Conservation (phyloP, 53 echinoderm and acorn worm species). For the Holothuria scabra region DNA sequence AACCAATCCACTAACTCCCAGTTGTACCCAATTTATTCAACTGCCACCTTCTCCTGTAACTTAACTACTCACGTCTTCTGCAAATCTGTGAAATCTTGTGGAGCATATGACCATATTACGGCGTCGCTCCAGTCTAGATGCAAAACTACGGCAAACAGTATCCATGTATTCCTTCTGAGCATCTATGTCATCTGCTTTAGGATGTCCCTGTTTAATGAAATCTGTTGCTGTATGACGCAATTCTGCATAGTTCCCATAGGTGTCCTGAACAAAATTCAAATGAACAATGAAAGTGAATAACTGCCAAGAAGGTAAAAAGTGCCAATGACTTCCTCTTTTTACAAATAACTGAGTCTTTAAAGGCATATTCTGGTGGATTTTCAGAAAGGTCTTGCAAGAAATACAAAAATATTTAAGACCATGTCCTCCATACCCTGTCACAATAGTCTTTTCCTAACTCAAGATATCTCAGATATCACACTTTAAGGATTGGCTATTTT, state of each 20-base stretch:
- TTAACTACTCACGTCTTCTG: constrained; percentile 71
- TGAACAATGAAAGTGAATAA: background rate
- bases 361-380: too few relatives aligned
- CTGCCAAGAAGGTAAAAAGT: background rate
- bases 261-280: constrained; percentile 66
- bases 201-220: constrained; percentile 85
- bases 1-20: too few relatives aligned
- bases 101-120: constrained; percentile 92
- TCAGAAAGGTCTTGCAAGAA: too few relatives aligned
- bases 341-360: too few relatives aligned
- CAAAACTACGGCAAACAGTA: constrained; percentile 92
- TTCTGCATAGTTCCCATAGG: constrained; percentile 95
- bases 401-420: too few relatives aligned
- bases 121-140: constrained; percentile 82
- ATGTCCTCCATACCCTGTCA: too few relatives aligned
- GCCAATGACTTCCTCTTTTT: background rate
- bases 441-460: too few relatives aligned
- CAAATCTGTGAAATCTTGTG: constrained; percentile 90
- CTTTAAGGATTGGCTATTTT: too few relatives aligned
- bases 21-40: too few relatives aligned
- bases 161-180: constrained; percentile 94
- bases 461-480: too few relatives aligned
- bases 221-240: constrained; percentile 84
- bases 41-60: too few relatives aligned
- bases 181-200: constrained; percentile 83